These are phyloP conservation scores for Isichthys henryi DNA, from an alignment of 2,113 vertebrate species.

Conservation along the genomic window DNA sequence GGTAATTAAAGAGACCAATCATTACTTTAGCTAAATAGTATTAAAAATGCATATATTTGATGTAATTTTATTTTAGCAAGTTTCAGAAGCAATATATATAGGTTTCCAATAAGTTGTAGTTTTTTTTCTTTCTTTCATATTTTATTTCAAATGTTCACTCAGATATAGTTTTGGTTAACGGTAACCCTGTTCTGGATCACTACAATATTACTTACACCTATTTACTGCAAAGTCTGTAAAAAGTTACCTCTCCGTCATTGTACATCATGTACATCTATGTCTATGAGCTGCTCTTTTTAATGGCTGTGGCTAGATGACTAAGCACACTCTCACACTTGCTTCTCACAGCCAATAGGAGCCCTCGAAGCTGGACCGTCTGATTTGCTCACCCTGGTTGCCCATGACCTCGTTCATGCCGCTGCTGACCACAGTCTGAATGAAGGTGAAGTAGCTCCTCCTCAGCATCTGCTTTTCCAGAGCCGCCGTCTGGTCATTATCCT, in stretches of 20 bases:
- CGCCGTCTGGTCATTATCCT: conserved; percentile 93
- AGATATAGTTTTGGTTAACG: not conserved
- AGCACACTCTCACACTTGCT: not conserved
- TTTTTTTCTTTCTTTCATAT: not conserved
- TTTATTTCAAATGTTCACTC: not conserved
- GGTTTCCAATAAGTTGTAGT: not conserved
- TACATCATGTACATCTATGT: not conserved
- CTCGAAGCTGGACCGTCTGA: not conserved
- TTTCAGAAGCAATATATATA: not conserved
- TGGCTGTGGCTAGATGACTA: not conserved
- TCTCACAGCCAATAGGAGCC: not conserved
- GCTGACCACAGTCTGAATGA: conserved; percentile 83
- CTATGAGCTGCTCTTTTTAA: not conserved
- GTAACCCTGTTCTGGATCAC: not conserved
- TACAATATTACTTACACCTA: not conserved
- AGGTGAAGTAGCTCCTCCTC: conserved; percentile 89
- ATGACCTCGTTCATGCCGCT: conserved; percentile 94
- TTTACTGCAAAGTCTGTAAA: not conserved
- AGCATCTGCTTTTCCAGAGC: conserved; percentile 96
- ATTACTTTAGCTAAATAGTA: not conserved
- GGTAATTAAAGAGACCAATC: not conserved
- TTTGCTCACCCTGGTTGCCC: conserved; percentile 81
- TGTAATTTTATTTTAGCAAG: not conserved
- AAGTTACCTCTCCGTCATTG: not conserved
- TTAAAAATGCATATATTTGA: not conserved